Percentiles rank a stretch among this genome's conserved stretches.
phyloP scores from a whole-genome alignment of 2,888 invertebrate species.

The Aporophyla nigra region DNA sequence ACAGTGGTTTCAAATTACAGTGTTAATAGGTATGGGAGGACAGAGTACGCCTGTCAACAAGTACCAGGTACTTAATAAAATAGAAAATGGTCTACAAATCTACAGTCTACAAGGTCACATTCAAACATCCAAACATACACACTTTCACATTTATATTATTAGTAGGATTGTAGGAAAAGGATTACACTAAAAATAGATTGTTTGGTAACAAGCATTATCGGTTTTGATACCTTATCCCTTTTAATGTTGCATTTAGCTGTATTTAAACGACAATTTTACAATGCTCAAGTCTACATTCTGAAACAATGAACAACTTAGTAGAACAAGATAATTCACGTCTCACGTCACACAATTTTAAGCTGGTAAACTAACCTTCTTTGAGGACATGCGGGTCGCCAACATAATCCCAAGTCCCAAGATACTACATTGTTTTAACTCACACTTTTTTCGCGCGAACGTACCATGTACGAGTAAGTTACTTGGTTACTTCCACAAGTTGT shows the following conservation, averaged over 20 bases:
- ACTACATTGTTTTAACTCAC: slow-evolving; percentile 51
- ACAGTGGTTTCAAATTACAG: too few relatives aligned
- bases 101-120: too few relatives aligned
- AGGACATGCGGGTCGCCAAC: slow-evolving; percentile 9
- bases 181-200: background rate
- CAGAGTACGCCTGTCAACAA: too few relatives aligned
- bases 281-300: slow-evolving; percentile 8
- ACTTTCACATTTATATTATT: too few relatives aligned
- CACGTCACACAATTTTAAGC: slow-evolving; percentile 10
- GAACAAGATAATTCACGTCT: slow-evolving; percentile 34
- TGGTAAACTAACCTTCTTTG: slow-evolving; percentile 6
- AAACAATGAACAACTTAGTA: background rate
- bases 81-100: too few relatives aligned
- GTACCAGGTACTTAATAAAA: too few relatives aligned
- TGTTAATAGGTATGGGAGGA: too few relatives aligned
- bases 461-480: slow-evolving; percentile 65
- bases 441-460: slow-evolving; percentile 68
- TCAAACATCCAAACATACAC: too few relatives aligned
- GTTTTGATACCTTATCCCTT: background rate
- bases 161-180: too few relatives aligned
- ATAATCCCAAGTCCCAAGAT: slow-evolving; percentile 23
- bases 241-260: background rate
- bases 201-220: background rate
- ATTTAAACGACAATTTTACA: slow-evolving; percentile 2
- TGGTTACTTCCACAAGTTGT: slow-evolving; percentile 80